Evolutionary conservation across 2,888 invertebrate genomes (phyloP), one percentile per base, ranked within the genome.

Genomic region (Drosophila merina): DNA sequence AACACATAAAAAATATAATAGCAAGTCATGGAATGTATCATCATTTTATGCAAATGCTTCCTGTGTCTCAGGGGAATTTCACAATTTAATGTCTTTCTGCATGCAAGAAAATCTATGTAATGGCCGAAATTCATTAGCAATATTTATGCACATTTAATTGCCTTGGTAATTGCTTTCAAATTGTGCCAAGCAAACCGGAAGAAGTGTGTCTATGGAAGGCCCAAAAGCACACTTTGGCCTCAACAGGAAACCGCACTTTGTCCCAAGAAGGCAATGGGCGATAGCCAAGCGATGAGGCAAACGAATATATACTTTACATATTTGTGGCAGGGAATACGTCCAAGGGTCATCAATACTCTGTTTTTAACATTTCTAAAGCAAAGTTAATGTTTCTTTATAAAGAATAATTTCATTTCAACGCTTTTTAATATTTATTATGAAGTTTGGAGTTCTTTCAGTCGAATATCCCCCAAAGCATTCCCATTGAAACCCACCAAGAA

Each of bases 121-220:
- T 57, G 50, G 54, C 10, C 40, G 58, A 77, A 71, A 72, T 50
- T 72, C 57, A 84, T 86, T 78, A 85, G 64, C 62, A 64, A 66
- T 76, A 74, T 84, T 81, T 81, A 86, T 78, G 79, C 48, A 38
- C 64, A 54, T 75, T 69, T 81, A 84, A 81, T 86, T 81, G 74
- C 42, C 67, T 54, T 51, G 36, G 69, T 75, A 81, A 86, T 86
- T 74, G 67, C 48, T 70, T 59, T 76, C 57, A 66, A 86, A 86
- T 77, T 77, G 73, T 56, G 55, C 51, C 56, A 50, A 28, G 38
- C 66, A 51, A 44, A 40, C 49, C 72, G 54, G 60, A 69, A 67
- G 63, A 44, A 30, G 30, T 44, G 20, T 44, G 25, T 9, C 31
- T 47, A 28, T 57, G 49, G 31, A 42, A 40, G 62, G 51, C 62